Evolutionary conservation across 2,888 invertebrate genomes (phyloP).

Genomic region (Athripsodes cinereus): DNA sequence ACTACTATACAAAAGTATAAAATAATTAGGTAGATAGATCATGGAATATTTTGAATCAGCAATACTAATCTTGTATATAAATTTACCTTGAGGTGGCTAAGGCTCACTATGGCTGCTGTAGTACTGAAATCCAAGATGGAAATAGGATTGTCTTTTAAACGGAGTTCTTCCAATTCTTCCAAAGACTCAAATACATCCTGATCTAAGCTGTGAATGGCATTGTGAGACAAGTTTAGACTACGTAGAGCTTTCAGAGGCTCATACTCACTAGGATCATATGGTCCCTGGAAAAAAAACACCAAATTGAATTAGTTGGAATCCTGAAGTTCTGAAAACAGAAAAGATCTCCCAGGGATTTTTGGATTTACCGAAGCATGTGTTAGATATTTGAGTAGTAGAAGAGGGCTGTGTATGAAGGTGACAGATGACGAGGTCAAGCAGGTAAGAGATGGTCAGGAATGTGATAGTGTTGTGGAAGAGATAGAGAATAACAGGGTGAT

Average conservation of each 20-base stretch:
- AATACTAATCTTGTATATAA: neutral
- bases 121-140: conserved; percentile 58
- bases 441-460: no score
- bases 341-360: no score
- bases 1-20: no score
- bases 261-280: conserved; percentile 50
- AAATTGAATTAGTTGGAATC: no score
- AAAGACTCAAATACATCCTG: conserved; percentile 71
- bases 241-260: conserved; percentile 55
- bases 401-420: no score
- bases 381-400: no score
- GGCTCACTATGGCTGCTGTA: conserved; percentile 57
- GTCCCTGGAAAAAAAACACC: conserved; percentile 45
- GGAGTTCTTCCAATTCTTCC: conserved; percentile 58
- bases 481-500: no score
- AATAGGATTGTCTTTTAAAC: conserved; percentile 70
- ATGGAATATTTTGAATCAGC: neutral
- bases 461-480: no score
- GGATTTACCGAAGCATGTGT: no score
- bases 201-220: conserved; percentile 64
- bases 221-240: conserved; percentile 60
- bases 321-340: no score
- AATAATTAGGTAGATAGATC: no score
- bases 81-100: conserved; percentile 57
- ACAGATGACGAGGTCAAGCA: no score